phyloP scores from a whole-genome alignment of 2,888 invertebrate species.

The Tenodera sinensis region DNA sequence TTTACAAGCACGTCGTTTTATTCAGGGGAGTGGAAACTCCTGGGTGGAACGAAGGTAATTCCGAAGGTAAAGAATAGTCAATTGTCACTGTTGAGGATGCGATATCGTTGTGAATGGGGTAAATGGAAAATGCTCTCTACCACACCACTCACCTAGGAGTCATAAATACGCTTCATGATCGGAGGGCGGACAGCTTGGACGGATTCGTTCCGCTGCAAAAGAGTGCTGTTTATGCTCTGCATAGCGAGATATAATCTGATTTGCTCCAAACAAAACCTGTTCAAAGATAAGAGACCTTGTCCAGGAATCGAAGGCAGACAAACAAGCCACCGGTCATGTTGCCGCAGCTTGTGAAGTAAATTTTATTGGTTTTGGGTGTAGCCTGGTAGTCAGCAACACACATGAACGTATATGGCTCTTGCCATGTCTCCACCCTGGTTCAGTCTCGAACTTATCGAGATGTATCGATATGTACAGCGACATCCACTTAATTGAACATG shows the following conservation, averaged over 20 bases:
- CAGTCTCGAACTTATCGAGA: not conserved
- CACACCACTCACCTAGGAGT: not conserved
- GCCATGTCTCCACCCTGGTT: not conserved
- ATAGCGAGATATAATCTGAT: not conserved
- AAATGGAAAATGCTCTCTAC: no score
- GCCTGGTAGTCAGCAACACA: not conserved
- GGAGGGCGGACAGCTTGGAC: not conserved
- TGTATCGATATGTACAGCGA: not conserved
- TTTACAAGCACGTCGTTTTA: no score
- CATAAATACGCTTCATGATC: not conserved
- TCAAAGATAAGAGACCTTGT: not conserved
- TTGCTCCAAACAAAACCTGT: not conserved
- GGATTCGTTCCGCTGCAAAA: not conserved
- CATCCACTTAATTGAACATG: not conserved
- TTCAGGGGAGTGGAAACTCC: no score
- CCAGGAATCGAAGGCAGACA: not conserved
- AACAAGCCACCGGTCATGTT: not conserved
- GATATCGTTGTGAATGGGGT: no score
- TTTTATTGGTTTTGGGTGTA: not conserved
- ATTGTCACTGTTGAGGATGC: no score
- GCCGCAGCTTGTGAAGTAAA: not conserved
- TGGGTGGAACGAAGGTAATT: no score
- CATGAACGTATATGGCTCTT: not conserved
- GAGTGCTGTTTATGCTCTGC: no score
- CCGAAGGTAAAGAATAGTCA: no score